Evolutionary conservation across 2,888 invertebrate genomes (phyloP), one percentile per base, ranked within the genome.

Genomic region (Erebia ligea): DNA sequence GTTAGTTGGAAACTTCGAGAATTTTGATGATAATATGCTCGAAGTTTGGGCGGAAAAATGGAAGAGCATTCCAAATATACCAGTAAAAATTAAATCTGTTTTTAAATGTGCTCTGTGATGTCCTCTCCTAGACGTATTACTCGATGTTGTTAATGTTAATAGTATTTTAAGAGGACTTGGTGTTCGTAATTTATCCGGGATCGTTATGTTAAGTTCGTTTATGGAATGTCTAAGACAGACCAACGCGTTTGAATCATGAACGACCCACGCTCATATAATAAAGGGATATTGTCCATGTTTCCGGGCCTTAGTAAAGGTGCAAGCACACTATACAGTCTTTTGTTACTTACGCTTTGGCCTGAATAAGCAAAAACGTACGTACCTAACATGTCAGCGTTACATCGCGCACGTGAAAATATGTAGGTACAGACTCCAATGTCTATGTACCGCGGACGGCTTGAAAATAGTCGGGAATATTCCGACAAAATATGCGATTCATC

Each of bases 271-370:
- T 70, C 34, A 71, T 45, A 72, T 67, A 73, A 84, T 81, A 84
- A 83, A 80, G 77, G 78, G 73, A 77, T 79, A 84, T 83, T 84
- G 81, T 82, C 71, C 75, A 73, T 75, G 75, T 79, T 78, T 78
- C 79, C 79, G 78, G 76, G 67, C 66, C 45, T 68, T 45, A 62
- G 52, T 68, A 57, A 66, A 42, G 50, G 64, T 21, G 70, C 73
- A 72, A n/a, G 2, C 58, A 67, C 34, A 64, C 19, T 65, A 40
- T 54, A 54, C 3, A 42, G 42, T 19, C 1, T 13, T 52, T n/a
- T 34, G n/a, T 13, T n/a, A 40, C 34, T 40, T 13, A n/a, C n/a
- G n/a, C 15, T 34, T n/a, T n/a, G 40, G n/a, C 10, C 58, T 21
- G 13, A 56, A 21, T 11, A 11, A 19, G n/a, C n/a, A n/a, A n/a